Percentiles rank a stretch among this genome's conserved stretches.
phyloP scores from a whole-genome alignment of 2,888 invertebrate species.

The Lordiphosa andalusiaca region DNA sequence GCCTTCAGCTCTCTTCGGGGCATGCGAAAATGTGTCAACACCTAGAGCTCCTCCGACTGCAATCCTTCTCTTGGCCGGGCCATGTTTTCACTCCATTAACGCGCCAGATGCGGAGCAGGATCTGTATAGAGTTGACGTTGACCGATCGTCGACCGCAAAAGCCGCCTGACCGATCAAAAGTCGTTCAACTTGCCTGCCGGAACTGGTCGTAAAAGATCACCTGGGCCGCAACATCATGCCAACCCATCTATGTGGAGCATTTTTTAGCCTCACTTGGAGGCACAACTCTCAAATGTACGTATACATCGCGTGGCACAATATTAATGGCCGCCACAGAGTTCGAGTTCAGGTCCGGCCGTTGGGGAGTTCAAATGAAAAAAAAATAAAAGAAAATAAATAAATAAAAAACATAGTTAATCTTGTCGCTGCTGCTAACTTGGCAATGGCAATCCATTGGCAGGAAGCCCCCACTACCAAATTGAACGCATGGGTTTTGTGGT shows the following conservation, averaged over 20 bases:
- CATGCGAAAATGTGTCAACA: constrained; percentile 66
- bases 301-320: constrained; percentile 60
- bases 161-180: constrained; percentile 72
- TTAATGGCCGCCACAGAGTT: constrained; percentile 67
- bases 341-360: constrained; percentile 28
- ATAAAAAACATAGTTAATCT: constrained; percentile 54
- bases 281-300: constrained; percentile 26
- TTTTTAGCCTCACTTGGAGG: constrained; percentile 38
- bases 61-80: constrained; percentile 20
- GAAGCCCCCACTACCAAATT: constrained; percentile 20
- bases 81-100: constrained; percentile 73
- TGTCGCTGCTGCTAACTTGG: constrained; percentile 12
- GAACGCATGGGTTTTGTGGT: constrained; percentile 36
- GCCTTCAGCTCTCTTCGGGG: constrained; percentile 14
- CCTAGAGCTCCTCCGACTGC: constrained; percentile 45
- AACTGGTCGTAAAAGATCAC: constrained; percentile 74
- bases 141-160: constrained; percentile 77
- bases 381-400: not conserved
- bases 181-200: constrained; percentile 77
- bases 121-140: constrained; percentile 65
- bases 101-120: constrained; percentile 56
- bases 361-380: constrained; percentile 48
- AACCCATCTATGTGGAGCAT: constrained; percentile 59
- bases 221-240: constrained; percentile 49
- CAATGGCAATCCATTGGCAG: constrained; percentile 40